phyloP scores from a whole-genome alignment of 2,113 vertebrate genomes.

The Sardina pilchardus region DNA sequence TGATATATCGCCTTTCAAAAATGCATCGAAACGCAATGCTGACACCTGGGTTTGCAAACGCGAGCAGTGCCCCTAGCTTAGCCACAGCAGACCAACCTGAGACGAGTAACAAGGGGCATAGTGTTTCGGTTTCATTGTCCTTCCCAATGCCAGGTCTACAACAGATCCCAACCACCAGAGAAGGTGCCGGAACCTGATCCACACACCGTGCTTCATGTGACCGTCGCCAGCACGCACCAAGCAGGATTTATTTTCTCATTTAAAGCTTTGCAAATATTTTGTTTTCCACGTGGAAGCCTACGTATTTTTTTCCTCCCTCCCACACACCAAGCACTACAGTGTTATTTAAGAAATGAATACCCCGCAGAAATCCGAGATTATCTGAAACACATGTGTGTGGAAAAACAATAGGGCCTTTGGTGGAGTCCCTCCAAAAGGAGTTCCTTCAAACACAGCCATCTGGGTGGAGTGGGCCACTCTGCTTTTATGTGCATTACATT shows the following conservation, averaged over 20 bases:
- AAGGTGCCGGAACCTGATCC: neutral
- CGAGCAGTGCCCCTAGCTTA: neutral
- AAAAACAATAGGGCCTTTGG: neutral
- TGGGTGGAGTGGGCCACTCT: neutral
- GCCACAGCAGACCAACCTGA: neutral
- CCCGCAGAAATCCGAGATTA: slow-evolving; percentile 10
- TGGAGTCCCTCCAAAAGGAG: neutral
- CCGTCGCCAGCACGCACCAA: neutral
- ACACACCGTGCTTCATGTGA: neutral
- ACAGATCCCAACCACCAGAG: neutral
- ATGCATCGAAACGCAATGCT: slow-evolving; percentile 27
- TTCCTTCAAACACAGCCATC: neutral
- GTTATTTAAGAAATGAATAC: slow-evolving; percentile 12
- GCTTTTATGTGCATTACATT: neutral
- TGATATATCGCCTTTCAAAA: slow-evolving; percentile 22
- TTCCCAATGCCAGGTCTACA: neutral
- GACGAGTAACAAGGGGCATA: slow-evolving; percentile 1
- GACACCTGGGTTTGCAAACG: slow-evolving; percentile 18
- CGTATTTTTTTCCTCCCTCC: neutral
- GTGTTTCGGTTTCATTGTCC: slow-evolving; percentile 11
- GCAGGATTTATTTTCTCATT: neutral
- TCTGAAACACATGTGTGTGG: slow-evolving; percentile 14
- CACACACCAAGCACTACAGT: neutral
- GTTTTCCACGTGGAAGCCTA: neutral
- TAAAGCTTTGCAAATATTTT: neutral